Evolutionary conservation across 2,888 invertebrate genomes (phyloP).

Genomic region (Phoenoteleia sp.): DNA sequence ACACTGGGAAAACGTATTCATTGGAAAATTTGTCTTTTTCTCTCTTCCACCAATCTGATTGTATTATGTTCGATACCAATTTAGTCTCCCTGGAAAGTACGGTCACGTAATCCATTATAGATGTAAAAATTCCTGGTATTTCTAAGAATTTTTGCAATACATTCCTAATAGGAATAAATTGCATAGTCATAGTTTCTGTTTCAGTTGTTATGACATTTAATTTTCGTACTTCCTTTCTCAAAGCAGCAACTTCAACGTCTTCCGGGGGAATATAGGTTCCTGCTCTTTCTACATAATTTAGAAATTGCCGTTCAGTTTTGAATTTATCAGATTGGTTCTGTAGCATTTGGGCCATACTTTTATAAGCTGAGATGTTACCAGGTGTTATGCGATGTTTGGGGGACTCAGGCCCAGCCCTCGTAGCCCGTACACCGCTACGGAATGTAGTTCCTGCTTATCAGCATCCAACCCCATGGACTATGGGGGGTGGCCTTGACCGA

Average conservation of each 20-base stretch:
- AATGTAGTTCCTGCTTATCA: too few species aligned
- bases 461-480: too few species aligned
- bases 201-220: too few species aligned
- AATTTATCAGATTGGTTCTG: not conserved
- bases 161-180: constrained; percentile 35
- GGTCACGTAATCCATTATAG: not conserved
- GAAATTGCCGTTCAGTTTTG: not conserved
- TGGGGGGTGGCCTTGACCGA: too few species aligned
- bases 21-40: constrained; percentile 1
- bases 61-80: constrained; percentile 46
- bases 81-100: not conserved
- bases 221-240: too few species aligned
- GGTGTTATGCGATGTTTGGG: too few species aligned
- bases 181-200: not conserved
- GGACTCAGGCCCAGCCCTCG: too few species aligned
- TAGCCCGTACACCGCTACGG: too few species aligned
- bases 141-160: constrained; percentile 43
- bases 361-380: not conserved
- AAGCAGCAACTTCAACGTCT: not conserved
- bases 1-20: constrained; percentile 50
- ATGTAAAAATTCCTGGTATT: constrained; percentile 7
- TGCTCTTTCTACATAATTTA: not conserved
- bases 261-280: not conserved
- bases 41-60: constrained; percentile 42
- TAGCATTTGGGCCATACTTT: not conserved